Percentiles rank a stretch among this genome's conserved stretches.
These are phyloP conservation scores for Platypus cylindrus DNA, from an alignment of 2,888 invertebrate species.

Conservation along the genomic window DNA sequence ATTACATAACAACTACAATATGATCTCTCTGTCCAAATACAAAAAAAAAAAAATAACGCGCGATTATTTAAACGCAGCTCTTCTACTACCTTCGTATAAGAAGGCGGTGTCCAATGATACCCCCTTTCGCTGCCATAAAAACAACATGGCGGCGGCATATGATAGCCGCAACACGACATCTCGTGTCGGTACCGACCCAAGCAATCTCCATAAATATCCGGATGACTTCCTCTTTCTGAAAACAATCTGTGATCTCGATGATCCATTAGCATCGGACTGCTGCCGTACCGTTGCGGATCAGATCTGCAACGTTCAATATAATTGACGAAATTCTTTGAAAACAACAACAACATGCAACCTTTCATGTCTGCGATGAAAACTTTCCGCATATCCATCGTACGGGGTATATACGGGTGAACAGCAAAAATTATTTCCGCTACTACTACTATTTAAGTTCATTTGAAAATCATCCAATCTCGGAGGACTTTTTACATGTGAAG, in stretches of 20 bases:
- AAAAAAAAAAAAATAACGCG: conserved; percentile 1
- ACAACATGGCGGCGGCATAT: conserved; percentile 31
- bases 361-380: conserved; percentile 47
- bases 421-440: conserved; percentile 27
- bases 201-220: conserved; percentile 31
- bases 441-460: conserved; percentile 18
- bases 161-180: conserved; percentile 28
- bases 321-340: too few relatives aligned
- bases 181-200: conserved; percentile 24
- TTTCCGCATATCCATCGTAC: conserved; percentile 30
- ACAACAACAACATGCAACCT: too few relatives aligned
- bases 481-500: conserved; percentile 40
- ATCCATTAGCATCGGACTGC: conserved; percentile 32
- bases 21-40: conserved; percentile 5
- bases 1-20: conserved; percentile 1
- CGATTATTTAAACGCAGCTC: not conserved
- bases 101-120: conserved; percentile 30
- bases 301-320: conserved; percentile 19
- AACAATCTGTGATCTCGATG: conserved; percentile 12
- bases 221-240: conserved; percentile 31
- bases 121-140: conserved; percentile 27
- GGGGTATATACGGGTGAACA: conserved; percentile 22
- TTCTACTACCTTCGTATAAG: conserved; percentile 25
- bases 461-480: conserved; percentile 30
- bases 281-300: conserved; percentile 38